These are phyloP conservation scores for Malacosoma neustria DNA, from an alignment of 2,888 invertebrate genomes.

Conservation along the genomic window DNA sequence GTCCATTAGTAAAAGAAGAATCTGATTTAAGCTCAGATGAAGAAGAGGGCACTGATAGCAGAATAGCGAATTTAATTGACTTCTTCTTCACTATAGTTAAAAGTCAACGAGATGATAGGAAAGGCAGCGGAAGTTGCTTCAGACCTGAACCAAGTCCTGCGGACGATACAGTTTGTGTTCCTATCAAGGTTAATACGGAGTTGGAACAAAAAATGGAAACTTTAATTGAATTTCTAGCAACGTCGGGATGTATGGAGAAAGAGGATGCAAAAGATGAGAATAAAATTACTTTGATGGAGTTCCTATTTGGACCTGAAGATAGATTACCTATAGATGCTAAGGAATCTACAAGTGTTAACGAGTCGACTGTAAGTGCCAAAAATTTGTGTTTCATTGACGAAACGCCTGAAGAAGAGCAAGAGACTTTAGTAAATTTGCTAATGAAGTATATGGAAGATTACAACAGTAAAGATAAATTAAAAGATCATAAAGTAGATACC, in stretches of 20 bases:
- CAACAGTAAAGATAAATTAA: constrained; percentile 33
- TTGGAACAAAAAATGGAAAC: constrained; percentile 69
- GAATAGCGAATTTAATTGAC: constrained; percentile 63
- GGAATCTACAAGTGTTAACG: constrained; percentile 38
- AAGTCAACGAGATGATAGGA: constrained; percentile 58
- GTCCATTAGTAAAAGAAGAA: constrained; percentile 61
- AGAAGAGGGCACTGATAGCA: constrained; percentile 51
- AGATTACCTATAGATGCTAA: constrained; percentile 43
- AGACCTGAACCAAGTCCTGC: constrained; percentile 52
- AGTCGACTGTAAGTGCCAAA: constrained; percentile 53
- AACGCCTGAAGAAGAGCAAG: constrained; percentile 57
- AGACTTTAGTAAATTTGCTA: constrained; percentile 59
- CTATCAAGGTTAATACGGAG: constrained; percentile 49
- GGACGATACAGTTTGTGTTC: constrained; percentile 35
- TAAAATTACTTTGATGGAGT: constrained; percentile 67
- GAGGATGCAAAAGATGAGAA: constrained; percentile 47
- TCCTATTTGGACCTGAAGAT: constrained; percentile 57
- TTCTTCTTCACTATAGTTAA: constrained; percentile 69
- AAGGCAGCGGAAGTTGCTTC: constrained; percentile 60
- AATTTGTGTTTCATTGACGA: constrained; percentile 56
- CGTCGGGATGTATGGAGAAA: constrained; percentile 56
- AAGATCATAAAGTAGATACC: constrained; percentile 37
- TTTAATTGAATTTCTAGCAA: constrained; percentile 60
- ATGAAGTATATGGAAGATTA: constrained; percentile 66
- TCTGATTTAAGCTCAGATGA: constrained; percentile 56